Base-by-base conservation (phyloP, 1,140 invertebrate species). In the Caligus rogercresseyi region DNA sequence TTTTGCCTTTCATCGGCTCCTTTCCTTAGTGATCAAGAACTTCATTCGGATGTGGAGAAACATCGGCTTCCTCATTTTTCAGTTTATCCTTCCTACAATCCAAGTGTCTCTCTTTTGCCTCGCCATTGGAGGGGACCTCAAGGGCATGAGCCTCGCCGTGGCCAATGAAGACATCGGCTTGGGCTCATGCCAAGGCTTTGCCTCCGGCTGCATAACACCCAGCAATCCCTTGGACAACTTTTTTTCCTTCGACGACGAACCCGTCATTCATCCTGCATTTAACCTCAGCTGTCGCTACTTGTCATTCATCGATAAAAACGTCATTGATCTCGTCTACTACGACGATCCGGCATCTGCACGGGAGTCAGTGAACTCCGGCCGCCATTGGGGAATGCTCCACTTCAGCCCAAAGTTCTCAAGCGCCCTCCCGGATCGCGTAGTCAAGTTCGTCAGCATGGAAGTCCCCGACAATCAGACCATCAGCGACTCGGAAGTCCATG, bases 61-160 rank as follows among this genome's bases (percentile, higher is more conserved):
- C 64, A 69, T 74, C 26, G 73, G 71, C 20, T 62, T 62, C 24
- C 31, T 62, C 13, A 62, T 53, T 20, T 62, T 62, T 43, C 60
- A 62, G 54, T 62, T 62, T n/a, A 62, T 62, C 16, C 25, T 62
- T 54, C 60, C 60, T 16, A 62, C 60, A 2, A n/a, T 62, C 3
- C 60, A 62, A 62, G 89, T 90, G n/a, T 85, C 93, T 55, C 79
- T 95, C 2, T 96, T 97, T 77, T 96, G 91, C 73, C 72, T 93
- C 65, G 88, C 90, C 21, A 92, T 96, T 67, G 92, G 92, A 63
- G 79, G 86, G 21, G 87, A 92, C 70, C 92, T 92, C 0, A 82
- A 80, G 55, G 83, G 85, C 53, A 78, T 97, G 0, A 81, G 80
- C 66, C 67, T 97, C 69, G 88, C 87, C 23, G 79, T 96, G 61